Evolutionary conservation across 2,888 invertebrate genomes (phyloP).

Genomic region (Hirtodrosophila histrioides): DNA sequence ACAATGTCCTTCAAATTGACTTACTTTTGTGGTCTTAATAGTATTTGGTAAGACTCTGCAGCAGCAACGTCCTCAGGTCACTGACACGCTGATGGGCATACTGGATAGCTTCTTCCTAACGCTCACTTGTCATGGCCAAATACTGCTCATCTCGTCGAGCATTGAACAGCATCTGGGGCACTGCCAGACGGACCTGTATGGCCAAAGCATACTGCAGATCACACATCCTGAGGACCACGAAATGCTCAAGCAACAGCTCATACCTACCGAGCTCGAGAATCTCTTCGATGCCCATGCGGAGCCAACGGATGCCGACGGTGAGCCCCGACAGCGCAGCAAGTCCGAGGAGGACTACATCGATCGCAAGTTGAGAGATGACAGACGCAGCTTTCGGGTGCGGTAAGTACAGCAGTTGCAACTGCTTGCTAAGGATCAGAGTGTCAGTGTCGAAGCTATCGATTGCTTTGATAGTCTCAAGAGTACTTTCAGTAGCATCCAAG

Average conservation of each 20-base stretch:
- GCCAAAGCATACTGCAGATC: slow-evolving; percentile 92
- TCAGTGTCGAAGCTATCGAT: too few relatives aligned
- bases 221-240: slow-evolving; percentile 92
- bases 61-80: slow-evolving; percentile 85
- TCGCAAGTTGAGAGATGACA: slow-evolving; percentile 84
- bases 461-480: too few relatives aligned
- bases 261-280: slow-evolving; percentile 85
- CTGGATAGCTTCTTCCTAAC: slow-evolving; percentile 92
- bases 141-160: slow-evolving; percentile 93
- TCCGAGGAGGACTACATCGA: slow-evolving; percentile 83
- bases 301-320: slow-evolving; percentile 85
- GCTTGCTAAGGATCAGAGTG: too few relatives aligned
- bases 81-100: slow-evolving; percentile 88
- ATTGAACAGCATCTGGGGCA: slow-evolving; percentile 94
- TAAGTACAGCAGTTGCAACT: slow-evolving; percentile 41
- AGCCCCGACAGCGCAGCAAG: slow-evolving; percentile 85
- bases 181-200: slow-evolving; percentile 93
- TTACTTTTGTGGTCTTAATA: slow-evolving; percentile 42
- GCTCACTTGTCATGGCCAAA: slow-evolving; percentile 91
- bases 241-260: slow-evolving; percentile 88
- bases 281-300: slow-evolving; percentile 83
- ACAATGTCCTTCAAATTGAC: too few relatives aligned
- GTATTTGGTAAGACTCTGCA: slow-evolving; percentile 86
- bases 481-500: too few relatives aligned
- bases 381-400: slow-evolving; percentile 86